These are phyloP conservation scores for Gibbula magus DNA, from an alignment of 2,888 invertebrate species.

Conservation along the genomic window DNA sequence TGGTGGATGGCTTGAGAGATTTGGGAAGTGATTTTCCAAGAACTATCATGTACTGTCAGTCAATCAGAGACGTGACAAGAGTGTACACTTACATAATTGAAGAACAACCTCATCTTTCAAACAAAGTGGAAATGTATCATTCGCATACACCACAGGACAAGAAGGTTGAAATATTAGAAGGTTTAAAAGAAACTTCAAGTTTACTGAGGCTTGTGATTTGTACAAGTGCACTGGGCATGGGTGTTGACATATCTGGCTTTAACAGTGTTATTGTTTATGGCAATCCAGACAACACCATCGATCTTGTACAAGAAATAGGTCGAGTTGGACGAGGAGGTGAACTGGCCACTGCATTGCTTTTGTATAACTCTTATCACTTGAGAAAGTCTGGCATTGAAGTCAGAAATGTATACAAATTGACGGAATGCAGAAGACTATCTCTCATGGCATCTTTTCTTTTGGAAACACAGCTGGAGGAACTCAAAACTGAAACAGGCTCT, in stretches of 20 bases:
- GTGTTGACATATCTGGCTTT: not conserved
- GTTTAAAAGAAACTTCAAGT: no score
- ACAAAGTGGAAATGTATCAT: not conserved
- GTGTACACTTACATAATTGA: not conserved
- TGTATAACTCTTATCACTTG: not conserved
- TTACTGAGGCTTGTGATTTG: no score
- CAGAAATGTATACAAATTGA: not conserved
- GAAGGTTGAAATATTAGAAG: not conserved
- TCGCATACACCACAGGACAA: not conserved
- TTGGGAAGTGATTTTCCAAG: not conserved
- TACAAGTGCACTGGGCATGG: no score
- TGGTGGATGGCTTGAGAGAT: not conserved
- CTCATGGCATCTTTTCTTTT: not conserved
- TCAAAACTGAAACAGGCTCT: not conserved
- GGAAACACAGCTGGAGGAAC: not conserved
- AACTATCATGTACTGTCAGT: not conserved
- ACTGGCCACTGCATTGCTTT: not conserved
- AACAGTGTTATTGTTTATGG: slow-evolving; percentile 9
- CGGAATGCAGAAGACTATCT: not conserved
- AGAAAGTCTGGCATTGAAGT: not conserved
- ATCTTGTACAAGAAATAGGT: slow-evolving; percentile 9
- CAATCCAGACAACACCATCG: not conserved
- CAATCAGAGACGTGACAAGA: not conserved
- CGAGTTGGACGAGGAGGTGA: slow-evolving; percentile 4
- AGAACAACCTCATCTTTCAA: not conserved